These are phyloP conservation scores for Gallinago jamesoni DNA, from an alignment of 2,113 vertebrate species.

Conservation along the genomic window DNA sequence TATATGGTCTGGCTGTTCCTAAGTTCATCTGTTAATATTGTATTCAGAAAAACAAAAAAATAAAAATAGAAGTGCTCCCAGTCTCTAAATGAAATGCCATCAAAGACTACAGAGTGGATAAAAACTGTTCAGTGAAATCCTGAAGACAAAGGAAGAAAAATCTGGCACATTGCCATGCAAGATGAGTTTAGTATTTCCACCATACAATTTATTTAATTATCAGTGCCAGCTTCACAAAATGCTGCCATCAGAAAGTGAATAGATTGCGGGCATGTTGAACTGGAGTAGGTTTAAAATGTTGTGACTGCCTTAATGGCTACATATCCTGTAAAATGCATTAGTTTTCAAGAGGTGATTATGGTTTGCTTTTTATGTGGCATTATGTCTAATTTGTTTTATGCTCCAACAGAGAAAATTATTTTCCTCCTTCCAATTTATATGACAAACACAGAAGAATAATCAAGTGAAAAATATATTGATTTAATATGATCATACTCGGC, in stretches of 20 bases:
- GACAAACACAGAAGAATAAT: slow-evolving; percentile 71
- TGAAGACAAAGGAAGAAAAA: slow-evolving; percentile 1
- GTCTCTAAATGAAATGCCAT: background rate
- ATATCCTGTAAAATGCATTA: slow-evolving; percentile 62
- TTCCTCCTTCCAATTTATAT: slow-evolving; percentile 65
- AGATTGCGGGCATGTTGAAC: background rate
- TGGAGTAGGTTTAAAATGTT: slow-evolving; percentile 65
- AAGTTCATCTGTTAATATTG: background rate
- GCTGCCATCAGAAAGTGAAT: slow-evolving; percentile 37
- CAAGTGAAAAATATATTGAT: slow-evolving; percentile 59
- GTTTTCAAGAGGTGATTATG: slow-evolving; percentile 72
- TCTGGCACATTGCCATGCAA: background rate
- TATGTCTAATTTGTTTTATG: slow-evolving; percentile 77
- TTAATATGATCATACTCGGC: slow-evolving; percentile 58
- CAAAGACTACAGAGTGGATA: background rate
- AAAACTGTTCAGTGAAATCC: slow-evolving; percentile 26
- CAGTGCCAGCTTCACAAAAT: slow-evolving; percentile 38
- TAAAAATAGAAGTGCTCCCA: background rate
- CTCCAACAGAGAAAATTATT: slow-evolving; percentile 75
- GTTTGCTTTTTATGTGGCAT: slow-evolving; percentile 70
- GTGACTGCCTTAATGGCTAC: slow-evolving; percentile 65
- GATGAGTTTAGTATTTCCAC: slow-evolving; percentile 46
- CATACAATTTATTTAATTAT: slow-evolving; percentile 62
- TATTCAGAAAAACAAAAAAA: background rate
- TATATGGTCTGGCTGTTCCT: background rate